Evolutionary conservation across 2,113 vertebrate species (phyloP).

Genomic region (Mustelus asterias): DNA sequence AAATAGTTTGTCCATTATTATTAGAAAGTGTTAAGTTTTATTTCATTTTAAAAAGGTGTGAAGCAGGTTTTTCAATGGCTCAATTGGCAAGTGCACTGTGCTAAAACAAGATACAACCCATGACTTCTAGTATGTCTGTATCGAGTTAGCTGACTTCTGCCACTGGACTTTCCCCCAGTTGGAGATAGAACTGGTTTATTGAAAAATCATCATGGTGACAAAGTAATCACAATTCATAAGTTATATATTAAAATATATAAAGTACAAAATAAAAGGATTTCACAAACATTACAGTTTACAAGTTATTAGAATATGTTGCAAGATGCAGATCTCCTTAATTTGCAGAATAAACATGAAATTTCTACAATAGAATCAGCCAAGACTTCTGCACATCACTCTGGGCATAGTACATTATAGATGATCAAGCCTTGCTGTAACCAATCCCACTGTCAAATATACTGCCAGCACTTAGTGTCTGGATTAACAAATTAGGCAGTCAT

Average conservation of each 20-base stretch:
- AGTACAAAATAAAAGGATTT: too few relatives aligned
- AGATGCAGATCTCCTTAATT: too few relatives aligned
- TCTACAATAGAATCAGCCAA: neutral
- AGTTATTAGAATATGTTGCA: too few relatives aligned
- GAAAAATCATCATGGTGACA: too few relatives aligned
- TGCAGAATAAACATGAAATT: too few relatives aligned
- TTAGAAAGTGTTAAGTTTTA: too few relatives aligned
- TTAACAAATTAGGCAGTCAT: neutral
- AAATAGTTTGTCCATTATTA: neutral
- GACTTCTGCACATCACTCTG: neutral
- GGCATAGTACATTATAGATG: neutral
- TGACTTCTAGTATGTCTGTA: too few relatives aligned
- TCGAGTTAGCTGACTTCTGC: neutral
- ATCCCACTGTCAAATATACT: neutral
- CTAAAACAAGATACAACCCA: neutral
- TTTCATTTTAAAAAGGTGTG: neutral
- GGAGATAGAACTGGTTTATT: too few relatives aligned
- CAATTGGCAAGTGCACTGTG: neutral
- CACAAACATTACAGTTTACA: too few relatives aligned
- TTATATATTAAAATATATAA: too few relatives aligned
- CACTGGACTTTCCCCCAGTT: neutral
- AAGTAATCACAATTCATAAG: too few relatives aligned
- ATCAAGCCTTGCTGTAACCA: neutral
- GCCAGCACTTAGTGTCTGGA: neutral
- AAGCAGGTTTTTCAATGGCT: neutral